A percentile compares a stretch with the other conserved stretches of the same genome.
phyloP scores from a whole-genome alignment of 2,888 invertebrate species.

The Yponomeuta sedellus region DNA sequence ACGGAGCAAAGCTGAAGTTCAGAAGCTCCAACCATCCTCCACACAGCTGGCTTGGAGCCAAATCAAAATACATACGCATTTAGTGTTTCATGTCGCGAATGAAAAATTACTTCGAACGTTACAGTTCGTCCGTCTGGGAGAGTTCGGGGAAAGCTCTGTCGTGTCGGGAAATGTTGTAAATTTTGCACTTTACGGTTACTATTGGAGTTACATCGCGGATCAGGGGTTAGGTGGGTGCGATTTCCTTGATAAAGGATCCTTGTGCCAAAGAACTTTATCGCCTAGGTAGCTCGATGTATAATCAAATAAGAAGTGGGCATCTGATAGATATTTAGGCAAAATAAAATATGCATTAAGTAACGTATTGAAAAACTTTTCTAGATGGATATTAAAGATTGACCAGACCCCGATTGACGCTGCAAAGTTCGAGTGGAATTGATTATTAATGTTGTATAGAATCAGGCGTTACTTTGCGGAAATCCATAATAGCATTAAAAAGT shows the following conservation, averaged over 20 bases:
- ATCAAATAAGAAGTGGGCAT: no score
- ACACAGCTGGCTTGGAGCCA: conserved; percentile 26
- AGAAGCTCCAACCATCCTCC: conserved; percentile 24
- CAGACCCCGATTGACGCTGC: no score
- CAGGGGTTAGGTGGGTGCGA: background rate
- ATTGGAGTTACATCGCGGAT: background rate
- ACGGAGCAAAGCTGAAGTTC: conserved; percentile 29
- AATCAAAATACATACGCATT: conserved; percentile 29
- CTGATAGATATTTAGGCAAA: no score
- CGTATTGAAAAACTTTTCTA: no score
- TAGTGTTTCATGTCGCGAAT: conserved; percentile 29
- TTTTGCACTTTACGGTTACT: conserved; percentile 1
- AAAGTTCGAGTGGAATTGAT: no score
- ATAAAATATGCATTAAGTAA: no score
- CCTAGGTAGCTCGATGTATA: background rate
- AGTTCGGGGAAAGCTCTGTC: background rate
- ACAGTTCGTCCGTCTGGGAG: background rate
- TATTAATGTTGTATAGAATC: no score
- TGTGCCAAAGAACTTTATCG: background rate
- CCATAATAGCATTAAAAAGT: no score
- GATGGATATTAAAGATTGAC: no score
- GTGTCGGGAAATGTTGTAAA: conserved; percentile 5
- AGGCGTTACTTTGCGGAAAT: no score
- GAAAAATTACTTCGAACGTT: conserved; percentile 23
- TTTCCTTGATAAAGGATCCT: background rate